Base-by-base conservation (phyloP, 2,113 vertebrate species). In the Talpa occidentalis region DNA sequence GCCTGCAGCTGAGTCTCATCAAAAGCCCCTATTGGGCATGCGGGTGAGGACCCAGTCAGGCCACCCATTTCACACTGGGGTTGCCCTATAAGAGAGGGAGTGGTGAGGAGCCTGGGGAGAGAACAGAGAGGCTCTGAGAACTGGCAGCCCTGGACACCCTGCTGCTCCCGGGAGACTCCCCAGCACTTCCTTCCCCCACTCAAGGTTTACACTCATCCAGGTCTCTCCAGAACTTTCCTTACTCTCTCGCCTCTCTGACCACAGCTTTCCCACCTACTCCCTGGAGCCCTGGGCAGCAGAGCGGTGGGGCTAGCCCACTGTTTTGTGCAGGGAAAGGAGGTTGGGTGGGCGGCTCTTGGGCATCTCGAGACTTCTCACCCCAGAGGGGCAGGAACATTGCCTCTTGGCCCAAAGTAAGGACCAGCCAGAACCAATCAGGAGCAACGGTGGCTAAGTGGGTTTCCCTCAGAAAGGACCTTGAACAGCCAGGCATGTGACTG, bases 361-460 rank as follows among this genome's bases (percentile, higher is more conserved):
- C 9, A 42, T 42, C 69, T 67, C 37, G 28, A 26, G 44, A 21
- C 56, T 73, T 40, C 69, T 30, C 22, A 35, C 8, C 40, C 21
- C 28, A 37, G 72, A 56, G 10, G 28, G 32, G 30, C 35, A 84
- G 62, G 26, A 62, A 19, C 22, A 0, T 35, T 72, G n/a, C 37
- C 28, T 42, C 40, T 12, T 60, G 15, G 30, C 44, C 12, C 70
- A 60, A 42, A 92, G 28, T 15, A 85, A 22, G n/a, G 15, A 44
- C 42, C 24, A 15, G 21, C 56, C 40, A 26, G 44, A 24, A 74
- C 35, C 16, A 19, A 8, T 26, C 14, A 72, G 37, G 32, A 56
- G 17, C 28, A 16, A 30, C 19, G 3, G 2, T 0, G 0, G 5
- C 24, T 24, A 32, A n/a, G 56, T 1, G 11, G 14, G 49, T 64